Evolutionary conservation across 2,888 invertebrate genomes (phyloP), one percentile per base, ranked within the genome.

Genomic region (Aphelenchoides bicaudatus): DNA sequence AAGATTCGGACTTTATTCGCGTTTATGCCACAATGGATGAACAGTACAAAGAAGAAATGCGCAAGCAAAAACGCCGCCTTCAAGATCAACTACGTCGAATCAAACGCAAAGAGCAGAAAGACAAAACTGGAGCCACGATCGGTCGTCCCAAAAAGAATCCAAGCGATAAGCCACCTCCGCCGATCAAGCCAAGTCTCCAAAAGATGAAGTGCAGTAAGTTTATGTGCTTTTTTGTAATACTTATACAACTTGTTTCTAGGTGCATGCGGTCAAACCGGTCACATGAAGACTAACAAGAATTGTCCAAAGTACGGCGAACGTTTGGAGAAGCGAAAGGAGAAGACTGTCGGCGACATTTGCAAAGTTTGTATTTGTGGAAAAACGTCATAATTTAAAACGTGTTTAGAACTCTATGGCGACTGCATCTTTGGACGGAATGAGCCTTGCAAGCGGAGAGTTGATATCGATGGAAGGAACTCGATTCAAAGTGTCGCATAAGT

Each of bases 1-100:
- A 93, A 78, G 94, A 98, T 78, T 80, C 80, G 48, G 74, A 79
- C 53, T 68, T 83, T 59, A 83, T 83, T 49, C 82, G 90, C 65
- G 91, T 94, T 79, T 98, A 94, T 80, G 93, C 94, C 0, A 90
- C 92, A 0, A 84, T 92, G 80, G 94, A 96, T 79, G 96, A 96
- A 70, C 88, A 90, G 23, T 91, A 92, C 78, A 98, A 98, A 74
- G 98, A 98, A 79, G 75, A 96, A 80, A 93, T 94, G 90, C 91
- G 96, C 79, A 86, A 92, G 39, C 96, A 98, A 79, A 92, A 94
- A 80, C 85, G 96, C 46, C 85, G 83, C 69, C 61, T 80, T 8
- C 96, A 98, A 82, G 96, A 98, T 80, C 94, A 96, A 82, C 80
- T 96, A 62, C 83, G 96, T 54, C 85, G 96, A 73, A 90, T 96